A percentile compares a stretch with the other conserved stretches of the same genome.
Evolutionary conservation across 2,888 invertebrate genomes (phyloP).

Genomic region (Ptychoptera albimana): DNA sequence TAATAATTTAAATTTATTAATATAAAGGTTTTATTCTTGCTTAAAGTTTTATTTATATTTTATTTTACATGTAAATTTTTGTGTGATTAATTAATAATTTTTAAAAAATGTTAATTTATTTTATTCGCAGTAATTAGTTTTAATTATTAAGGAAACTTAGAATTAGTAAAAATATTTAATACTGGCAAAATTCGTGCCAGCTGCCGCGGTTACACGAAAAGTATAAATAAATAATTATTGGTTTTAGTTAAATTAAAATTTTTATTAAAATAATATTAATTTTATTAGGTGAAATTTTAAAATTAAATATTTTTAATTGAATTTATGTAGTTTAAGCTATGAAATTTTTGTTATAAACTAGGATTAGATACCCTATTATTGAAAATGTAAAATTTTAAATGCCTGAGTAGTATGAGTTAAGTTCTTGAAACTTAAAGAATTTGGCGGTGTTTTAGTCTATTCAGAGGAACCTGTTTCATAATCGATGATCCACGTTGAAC

Average conservation of each 20-base stretch:
- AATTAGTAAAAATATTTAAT: constrained; percentile 41
- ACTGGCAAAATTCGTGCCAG: constrained; percentile 51
- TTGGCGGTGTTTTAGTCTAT: constrained; percentile 54
- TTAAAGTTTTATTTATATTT: constrained; percentile 33
- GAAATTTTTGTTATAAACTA: constrained; percentile 35
- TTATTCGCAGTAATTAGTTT: constrained; percentile 34
- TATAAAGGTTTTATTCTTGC: constrained; percentile 35
- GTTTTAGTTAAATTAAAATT: constrained; percentile 21
- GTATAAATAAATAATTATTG: constrained; percentile 38
- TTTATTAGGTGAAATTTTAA: constrained; percentile 43
- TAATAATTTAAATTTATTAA: constrained; percentile 21
- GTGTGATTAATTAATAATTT: constrained; percentile 29
- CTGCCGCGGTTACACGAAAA: constrained; percentile 52
- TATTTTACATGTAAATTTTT: constrained; percentile 41
- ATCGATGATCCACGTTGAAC: constrained; percentile 45
- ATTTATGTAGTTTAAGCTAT: constrained; percentile 32
- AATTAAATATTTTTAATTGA: constrained; percentile 27
- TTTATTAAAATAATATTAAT: constrained; percentile 22
- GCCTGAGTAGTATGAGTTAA: constrained; percentile 38
- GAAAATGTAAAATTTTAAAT: constrained; percentile 24
- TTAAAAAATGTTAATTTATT: constrained; percentile 25
- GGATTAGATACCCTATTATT: constrained; percentile 57
- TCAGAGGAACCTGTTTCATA: constrained; percentile 53
- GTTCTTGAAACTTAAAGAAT: constrained; percentile 49
- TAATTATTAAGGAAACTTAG: constrained; percentile 42